Conservation (phyloP, 2,888 invertebrate species). For the Parelbella ahira region DNA sequence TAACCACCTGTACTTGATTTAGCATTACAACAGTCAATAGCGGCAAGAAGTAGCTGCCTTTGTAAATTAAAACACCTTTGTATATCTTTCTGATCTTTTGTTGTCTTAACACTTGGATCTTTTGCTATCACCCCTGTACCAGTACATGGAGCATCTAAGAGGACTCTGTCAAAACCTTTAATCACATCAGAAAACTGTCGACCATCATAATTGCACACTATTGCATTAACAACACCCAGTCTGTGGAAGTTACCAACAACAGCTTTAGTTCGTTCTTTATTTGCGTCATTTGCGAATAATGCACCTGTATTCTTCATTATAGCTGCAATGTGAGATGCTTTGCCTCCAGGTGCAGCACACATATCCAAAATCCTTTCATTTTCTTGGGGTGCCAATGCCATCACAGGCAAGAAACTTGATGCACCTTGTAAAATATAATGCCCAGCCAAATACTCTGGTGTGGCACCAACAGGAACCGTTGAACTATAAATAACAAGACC, state of each 20-base stretch:
- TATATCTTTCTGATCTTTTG: slow-evolving; percentile 93
- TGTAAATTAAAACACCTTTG: slow-evolving; percentile 96
- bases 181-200: slow-evolving; percentile 90
- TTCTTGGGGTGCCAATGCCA: slow-evolving; percentile 98
- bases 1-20: slow-evolving; percentile 96
- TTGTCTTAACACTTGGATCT: slow-evolving; percentile 97
- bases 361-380: slow-evolving; percentile 97
- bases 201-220: slow-evolving; percentile 95
- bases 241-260: slow-evolving; percentile 98
- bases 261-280: slow-evolving; percentile 93
- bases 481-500: slow-evolving; percentile 98
- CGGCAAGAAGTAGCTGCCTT: slow-evolving; percentile 93
- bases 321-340: slow-evolving; percentile 98
- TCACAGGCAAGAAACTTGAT: slow-evolving; percentile 97
- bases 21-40: slow-evolving; percentile 97
- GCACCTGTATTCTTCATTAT: slow-evolving; percentile 99
- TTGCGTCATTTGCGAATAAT: slow-evolving; percentile 97
- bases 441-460: slow-evolving; percentile 99
- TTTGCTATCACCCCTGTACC: slow-evolving; percentile 99
- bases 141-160: slow-evolving; percentile 98
- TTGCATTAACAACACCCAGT: slow-evolving; percentile 95
- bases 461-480: slow-evolving; percentile 98
- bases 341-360: slow-evolving; percentile 99
- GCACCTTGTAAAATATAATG: slow-evolving; percentile 98
- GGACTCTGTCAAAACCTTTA: slow-evolving; percentile 95